Conservation (phyloP, 1,140 invertebrate species). For the Ganaspis sp. region DNA sequence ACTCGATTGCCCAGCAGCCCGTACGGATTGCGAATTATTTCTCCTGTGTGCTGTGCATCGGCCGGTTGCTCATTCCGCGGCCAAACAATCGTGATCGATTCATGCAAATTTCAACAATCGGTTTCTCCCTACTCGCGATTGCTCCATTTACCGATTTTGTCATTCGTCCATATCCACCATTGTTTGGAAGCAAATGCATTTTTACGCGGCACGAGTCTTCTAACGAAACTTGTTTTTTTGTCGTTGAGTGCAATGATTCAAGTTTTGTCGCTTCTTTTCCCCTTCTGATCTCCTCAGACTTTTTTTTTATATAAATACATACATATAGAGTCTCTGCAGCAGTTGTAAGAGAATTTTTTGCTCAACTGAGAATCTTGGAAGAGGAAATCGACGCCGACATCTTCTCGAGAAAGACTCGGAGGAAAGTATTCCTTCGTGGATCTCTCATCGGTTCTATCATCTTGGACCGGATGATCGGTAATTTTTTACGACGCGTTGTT, state of each 20-base stretch:
- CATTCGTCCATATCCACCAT: conserved; percentile 65
- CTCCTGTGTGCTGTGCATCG: conserved; percentile 62
- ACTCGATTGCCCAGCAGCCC: conserved; percentile 70
- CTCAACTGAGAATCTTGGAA: conserved; percentile 41
- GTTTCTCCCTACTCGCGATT: conserved; percentile 47
- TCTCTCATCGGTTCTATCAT: conserved; percentile 46
- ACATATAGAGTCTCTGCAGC: too few species aligned
- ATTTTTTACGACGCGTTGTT: conserved; percentile 30
- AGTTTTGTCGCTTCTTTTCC: background rate
- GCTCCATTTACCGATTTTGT: conserved; percentile 58
- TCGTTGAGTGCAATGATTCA: background rate
- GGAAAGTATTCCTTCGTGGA: conserved; percentile 48
- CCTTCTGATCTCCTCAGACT: background rate
- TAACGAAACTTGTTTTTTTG: conserved; percentile 43
- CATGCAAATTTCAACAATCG: conserved; percentile 74
- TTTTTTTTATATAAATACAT: background rate
- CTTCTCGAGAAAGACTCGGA: conserved; percentile 48
- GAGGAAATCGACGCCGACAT: conserved; percentile 60
- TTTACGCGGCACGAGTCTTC: conserved; percentile 53
- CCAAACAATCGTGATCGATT: conserved; percentile 74
- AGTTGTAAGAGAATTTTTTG: conserved; percentile 43
- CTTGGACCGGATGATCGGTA: conserved; percentile 38
- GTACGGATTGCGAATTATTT: conserved; percentile 72
- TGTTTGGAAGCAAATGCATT: conserved; percentile 63
- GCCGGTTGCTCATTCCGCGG: conserved; percentile 64